Evolutionary conservation across 2,113 vertebrate genomes (phyloP).

Genomic region (Colistium nudipinnis): DNA sequence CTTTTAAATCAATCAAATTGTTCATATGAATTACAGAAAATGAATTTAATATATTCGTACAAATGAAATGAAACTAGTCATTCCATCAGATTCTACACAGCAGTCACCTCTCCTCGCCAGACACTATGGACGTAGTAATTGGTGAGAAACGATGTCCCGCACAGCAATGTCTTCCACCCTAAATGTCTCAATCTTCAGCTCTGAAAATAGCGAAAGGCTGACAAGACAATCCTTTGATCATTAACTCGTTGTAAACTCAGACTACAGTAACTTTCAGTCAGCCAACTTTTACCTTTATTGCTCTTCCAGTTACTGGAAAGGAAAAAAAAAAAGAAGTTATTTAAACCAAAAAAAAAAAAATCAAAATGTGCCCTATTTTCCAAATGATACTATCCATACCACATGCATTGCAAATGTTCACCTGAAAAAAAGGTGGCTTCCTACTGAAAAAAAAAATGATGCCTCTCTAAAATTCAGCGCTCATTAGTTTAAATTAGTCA

Average conservation of each 20-base stretch:
- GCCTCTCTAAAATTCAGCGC: conserved; percentile 33
- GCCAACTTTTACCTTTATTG: conserved; percentile 1
- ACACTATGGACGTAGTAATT: too few species aligned
- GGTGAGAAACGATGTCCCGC: too few species aligned
- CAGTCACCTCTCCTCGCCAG: too few species aligned
- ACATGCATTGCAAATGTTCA: conserved; percentile 71
- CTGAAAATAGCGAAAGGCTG: background rate
- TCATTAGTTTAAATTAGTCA: conserved; percentile 70
- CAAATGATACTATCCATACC: conserved; percentile 24
- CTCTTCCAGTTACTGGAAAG: conserved; percentile 9
- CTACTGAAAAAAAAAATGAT: conserved; percentile 24
- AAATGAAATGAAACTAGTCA: background rate
- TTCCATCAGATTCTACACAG: too few species aligned
- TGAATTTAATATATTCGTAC: too few species aligned
- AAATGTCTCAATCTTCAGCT: too few species aligned
- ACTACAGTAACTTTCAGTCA: conserved; percentile 40
- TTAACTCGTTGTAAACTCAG: conserved; percentile 21
- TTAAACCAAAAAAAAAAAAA: conserved; percentile 29
- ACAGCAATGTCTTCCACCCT: too few species aligned
- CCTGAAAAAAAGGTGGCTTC: conserved; percentile 52
- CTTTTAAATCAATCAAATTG: too few species aligned
- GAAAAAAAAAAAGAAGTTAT: conserved; percentile 19
- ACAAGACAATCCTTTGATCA: conserved; percentile 16
- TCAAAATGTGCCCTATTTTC: conserved; percentile 52
- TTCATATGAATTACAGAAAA: background rate